phyloP scores from a whole-genome alignment of 1,140 invertebrate species.

The Cryptotermes secundus region DNA sequence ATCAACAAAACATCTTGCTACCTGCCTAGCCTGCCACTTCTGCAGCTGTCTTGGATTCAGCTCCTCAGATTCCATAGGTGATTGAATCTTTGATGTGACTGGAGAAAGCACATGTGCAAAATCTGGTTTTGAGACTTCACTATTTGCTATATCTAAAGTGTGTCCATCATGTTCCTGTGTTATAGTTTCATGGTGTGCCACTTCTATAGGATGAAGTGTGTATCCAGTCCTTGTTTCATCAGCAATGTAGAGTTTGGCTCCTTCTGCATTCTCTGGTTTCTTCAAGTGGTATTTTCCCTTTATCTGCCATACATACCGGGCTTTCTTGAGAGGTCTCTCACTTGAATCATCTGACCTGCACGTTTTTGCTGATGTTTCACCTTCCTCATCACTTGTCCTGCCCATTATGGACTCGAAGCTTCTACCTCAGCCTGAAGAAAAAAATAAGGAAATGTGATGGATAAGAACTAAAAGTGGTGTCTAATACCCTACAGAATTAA shows the following conservation, averaged over 20 bases:
- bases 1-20: conserved; percentile 67
- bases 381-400: conserved; percentile 34
- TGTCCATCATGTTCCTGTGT: not conserved
- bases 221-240: not conserved
- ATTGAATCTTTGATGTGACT: not conserved
- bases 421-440: not conserved
- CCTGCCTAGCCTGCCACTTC: conserved; percentile 68
- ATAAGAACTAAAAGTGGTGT: no score
- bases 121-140: not conserved
- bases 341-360: conserved; percentile 36
- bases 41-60: conserved; percentile 39
- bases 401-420: conserved; percentile 21
- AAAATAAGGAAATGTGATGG: not conserved
- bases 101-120: not conserved
- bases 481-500: no score
- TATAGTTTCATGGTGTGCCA: not conserved
- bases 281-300: conserved; percentile 61
- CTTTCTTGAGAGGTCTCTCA: conserved; percentile 61
- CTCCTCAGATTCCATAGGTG: not conserved
- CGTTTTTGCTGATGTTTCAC: conserved; percentile 29
- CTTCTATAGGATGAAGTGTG: conserved; percentile 4
- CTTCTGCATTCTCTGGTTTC: conserved; percentile 32
- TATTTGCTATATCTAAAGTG: not conserved
- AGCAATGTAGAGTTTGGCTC: not conserved
- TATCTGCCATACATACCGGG: conserved; percentile 62